A percentile compares a stretch with the other conserved stretches of the same genome.
phyloP scores from a whole-genome alignment of 1,140 invertebrate genomes.

The Formica exsecta region DNA sequence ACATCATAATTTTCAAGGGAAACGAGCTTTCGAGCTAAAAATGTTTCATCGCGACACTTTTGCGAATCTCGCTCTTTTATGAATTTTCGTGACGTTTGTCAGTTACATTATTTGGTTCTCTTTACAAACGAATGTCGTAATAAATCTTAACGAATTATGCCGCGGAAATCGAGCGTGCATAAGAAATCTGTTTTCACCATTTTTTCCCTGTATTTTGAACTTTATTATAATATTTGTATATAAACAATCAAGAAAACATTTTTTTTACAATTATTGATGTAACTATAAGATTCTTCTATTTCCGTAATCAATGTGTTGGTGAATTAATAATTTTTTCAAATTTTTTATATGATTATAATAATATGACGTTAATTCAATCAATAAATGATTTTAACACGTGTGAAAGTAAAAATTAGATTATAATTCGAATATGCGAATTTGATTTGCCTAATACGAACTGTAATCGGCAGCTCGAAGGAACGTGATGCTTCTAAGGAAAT shows the following conservation, averaged over 20 bases:
- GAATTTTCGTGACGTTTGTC: background rate
- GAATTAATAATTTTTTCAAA: background rate
- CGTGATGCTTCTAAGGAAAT: constrained; percentile 42
- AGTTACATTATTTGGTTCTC: constrained; percentile 7
- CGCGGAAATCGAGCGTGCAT: background rate
- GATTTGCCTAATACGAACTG: constrained; percentile 4
- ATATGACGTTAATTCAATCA: background rate
- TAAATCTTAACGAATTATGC: background rate
- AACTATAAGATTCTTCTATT: background rate
- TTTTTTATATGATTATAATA: no score
- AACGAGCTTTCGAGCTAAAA: constrained; percentile 40
- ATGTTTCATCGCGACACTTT: constrained; percentile 44
- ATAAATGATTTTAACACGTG: background rate
- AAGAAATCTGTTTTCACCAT: background rate
- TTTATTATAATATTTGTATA: background rate
- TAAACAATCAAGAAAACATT: background rate
- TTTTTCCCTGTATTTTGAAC: background rate
- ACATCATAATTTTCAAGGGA: constrained; percentile 42
- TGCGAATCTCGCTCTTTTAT: constrained; percentile 20
- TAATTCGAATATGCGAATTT: constrained; percentile 2
- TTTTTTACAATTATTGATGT: background rate
- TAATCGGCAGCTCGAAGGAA: constrained; percentile 12
- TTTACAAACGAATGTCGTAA: background rate
- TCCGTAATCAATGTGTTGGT: background rate
- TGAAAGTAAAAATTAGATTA: constrained; percentile 27